Evolutionary conservation across 2,888 invertebrate species (phyloP).

Genomic region (Drosophila mimetica): DNA sequence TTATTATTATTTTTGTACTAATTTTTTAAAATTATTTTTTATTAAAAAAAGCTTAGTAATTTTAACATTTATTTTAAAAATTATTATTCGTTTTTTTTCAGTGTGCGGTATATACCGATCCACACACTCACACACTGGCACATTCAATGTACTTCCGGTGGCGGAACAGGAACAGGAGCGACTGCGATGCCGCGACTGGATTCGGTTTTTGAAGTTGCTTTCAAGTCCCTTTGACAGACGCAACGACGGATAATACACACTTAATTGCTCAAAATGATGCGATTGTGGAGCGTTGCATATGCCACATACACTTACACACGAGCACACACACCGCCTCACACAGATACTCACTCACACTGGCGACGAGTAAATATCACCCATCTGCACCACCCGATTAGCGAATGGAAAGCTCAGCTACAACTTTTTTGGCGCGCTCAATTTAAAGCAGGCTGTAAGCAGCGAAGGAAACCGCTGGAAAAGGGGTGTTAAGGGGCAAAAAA

Average conservation of each 20-base stretch:
- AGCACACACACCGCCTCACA: constrained; percentile 8
- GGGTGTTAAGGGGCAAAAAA: constrained; percentile 1
- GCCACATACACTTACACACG: constrained; percentile 36
- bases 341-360: constrained; percentile 14
- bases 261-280: constrained; percentile 81
- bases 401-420: constrained; percentile 61
- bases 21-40: too few species aligned
- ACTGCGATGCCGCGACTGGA: constrained; percentile 26
- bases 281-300: constrained; percentile 69
- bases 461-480: constrained; percentile 1
- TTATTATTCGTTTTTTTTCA: not conserved
- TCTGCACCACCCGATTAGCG: constrained; percentile 66
- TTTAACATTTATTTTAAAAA: too few species aligned
- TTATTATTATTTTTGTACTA: too few species aligned
- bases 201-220: constrained; percentile 60
- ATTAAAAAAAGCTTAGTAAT: too few species aligned
- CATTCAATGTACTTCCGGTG: constrained; percentile 78
- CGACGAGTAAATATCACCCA: constrained; percentile 7
- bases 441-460: constrained; percentile 19
- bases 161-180: constrained; percentile 65
- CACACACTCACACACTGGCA: constrained; percentile 22
- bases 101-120: constrained; percentile 22
- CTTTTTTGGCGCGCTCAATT: constrained; percentile 46
- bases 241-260: constrained; percentile 77
- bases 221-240: constrained; percentile 79